Base-by-base conservation (phyloP, 2,113 vertebrate genomes). In the Amazona guildingii region DNA sequence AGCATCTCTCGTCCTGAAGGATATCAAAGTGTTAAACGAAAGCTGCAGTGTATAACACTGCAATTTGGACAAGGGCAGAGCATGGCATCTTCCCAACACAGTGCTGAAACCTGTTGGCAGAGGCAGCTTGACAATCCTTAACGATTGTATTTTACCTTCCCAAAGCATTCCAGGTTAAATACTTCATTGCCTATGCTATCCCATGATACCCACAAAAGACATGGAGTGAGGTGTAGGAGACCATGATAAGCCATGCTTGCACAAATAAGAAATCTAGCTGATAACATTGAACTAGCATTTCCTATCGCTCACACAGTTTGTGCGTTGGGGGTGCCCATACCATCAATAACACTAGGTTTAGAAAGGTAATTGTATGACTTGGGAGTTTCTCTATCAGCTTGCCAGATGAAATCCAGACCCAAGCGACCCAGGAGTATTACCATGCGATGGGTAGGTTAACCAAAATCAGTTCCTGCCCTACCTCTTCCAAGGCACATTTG, bases 81-180 rank as follows among this genome's bases (percentile, higher is more conserved):
- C 1, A 0, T 27, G 20, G 64, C 44, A 63, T 27, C 54, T n/a
- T 79, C 66, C 39, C 8, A 1, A 6, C 64, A 25, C 9, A 41
- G 15, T 6, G 17, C 4, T 76, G 35, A 62, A 76, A 73, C 41
- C 15, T 49, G 18, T 35, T 66, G 54, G 31, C 54, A 55, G 68
- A 69, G 24, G n/a, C 70, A 68, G 12, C 43, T 68, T 68, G 46
- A 39, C 28, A 13, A 4, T 76, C 92, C 78, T 74, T 73, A 75
- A 9, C 11, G 37, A 44, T 62, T 63, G 21, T 59, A 3, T 64
- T 64, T 84, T n/a, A 37, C 44, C 24, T 46, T 64, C 55, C n/a
- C 44, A 23, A 59, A 84, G 55, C 21, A 33, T 41, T 28, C 55
- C 25, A 20, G 31, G 13, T 75, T 75, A 57, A 70, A 69, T 43